These are phyloP conservation scores for Diadumene lineata DNA, from an alignment of 92 coral and sea anemone species.

Conservation along the genomic window DNA sequence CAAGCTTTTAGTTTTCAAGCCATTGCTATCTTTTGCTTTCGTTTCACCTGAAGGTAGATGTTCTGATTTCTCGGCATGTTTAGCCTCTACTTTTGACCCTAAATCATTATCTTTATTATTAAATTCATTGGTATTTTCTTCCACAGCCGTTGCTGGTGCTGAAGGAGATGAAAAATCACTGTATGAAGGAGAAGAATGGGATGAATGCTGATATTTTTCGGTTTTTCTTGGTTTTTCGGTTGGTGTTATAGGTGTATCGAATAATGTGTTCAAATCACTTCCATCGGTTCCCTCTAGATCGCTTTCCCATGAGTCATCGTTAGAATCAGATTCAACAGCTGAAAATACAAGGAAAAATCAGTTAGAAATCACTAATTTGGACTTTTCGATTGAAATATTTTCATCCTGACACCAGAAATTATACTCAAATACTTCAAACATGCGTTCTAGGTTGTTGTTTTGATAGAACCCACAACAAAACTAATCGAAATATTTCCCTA, in stretches of 20 bases:
- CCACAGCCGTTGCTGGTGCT: conserved; percentile 35
- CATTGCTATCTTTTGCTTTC: not conserved
- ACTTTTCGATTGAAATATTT: not conserved
- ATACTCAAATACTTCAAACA: not conserved
- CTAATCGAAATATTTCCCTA: not conserved
- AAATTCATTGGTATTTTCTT: conserved; percentile 20
- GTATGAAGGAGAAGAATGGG: conserved; percentile 11
- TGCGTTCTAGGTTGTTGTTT: not conserved
- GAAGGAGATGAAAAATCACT: conserved; percentile 28
- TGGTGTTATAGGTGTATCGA: conserved; percentile 16
- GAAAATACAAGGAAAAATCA: conserved; percentile 19
- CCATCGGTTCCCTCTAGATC: conserved; percentile 53
- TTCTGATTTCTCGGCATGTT: conserved; percentile 10
- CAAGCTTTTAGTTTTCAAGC: not conserved
- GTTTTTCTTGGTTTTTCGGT: conserved; percentile 22
- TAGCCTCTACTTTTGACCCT: conserved; percentile 15
- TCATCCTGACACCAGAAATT: not conserved
- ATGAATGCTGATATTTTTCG: conserved; percentile 12
- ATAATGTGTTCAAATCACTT: conserved; percentile 31
- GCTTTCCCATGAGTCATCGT: conserved; percentile 26
- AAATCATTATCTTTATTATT: conserved; percentile 26
- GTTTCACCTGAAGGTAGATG: not conserved
- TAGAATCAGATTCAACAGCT: conserved; percentile 26
- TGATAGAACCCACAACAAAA: not conserved
- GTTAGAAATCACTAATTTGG: not conserved